Percentiles rank a stretch among this genome's conserved stretches.
phyloP scores from a whole-genome alignment of 2,113 vertebrate species.

The Ceyx margarethae region DNA sequence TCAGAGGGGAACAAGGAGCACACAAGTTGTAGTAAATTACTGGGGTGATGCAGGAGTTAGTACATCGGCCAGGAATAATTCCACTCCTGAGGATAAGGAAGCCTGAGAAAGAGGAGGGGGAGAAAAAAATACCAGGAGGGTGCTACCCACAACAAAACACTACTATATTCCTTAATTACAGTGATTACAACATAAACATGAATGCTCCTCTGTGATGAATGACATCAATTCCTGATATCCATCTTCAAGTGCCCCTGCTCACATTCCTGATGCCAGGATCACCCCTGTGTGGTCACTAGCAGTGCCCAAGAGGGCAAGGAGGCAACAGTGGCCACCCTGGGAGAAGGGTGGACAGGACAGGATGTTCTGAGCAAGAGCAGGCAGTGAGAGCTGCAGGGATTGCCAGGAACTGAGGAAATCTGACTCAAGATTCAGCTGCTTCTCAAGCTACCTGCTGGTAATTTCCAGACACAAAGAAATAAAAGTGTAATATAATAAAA shows the following conservation, averaged over 20 bases:
- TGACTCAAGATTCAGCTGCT: not conserved
- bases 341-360: not conserved
- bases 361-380: not conserved
- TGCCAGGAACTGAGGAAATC: not conserved
- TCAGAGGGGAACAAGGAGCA: constrained; percentile 69
- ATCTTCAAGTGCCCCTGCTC: not conserved
- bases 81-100: constrained; percentile 41
- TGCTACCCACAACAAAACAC: not conserved
- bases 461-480: not conserved
- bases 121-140: constrained; percentile 3
- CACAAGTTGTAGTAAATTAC: constrained; percentile 54
- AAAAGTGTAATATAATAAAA: not conserved
- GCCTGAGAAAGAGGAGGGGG: constrained; percentile 22
- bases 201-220: not conserved
- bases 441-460: not conserved
- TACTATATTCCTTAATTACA: not conserved
- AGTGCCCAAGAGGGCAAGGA: not conserved
- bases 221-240: not conserved
- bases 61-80: constrained; percentile 73
- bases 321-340: not conserved
- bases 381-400: not conserved
- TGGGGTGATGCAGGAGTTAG: constrained; percentile 50
- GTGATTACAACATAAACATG: not conserved
- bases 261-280: not conserved
- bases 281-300: not conserved